Base-by-base conservation (phyloP, 2,888 invertebrate species). In the Harpalus rufipes region DNA sequence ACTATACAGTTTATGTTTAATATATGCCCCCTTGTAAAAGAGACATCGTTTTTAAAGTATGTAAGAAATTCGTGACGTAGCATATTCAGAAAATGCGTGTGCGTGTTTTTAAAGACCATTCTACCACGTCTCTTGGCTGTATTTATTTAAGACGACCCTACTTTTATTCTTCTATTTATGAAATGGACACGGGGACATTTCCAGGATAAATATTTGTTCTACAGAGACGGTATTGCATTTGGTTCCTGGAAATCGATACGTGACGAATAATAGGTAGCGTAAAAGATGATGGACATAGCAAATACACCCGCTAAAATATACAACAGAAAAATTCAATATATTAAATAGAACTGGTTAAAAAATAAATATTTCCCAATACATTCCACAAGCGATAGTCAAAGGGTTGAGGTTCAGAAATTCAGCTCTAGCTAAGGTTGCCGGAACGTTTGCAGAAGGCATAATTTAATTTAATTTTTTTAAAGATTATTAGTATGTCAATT, bases 171-270 rank as follows among this genome's bases (percentile, higher is more conserved):
- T 87, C 87, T 88, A 88, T 89, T 88, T 89, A 88, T 88, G 88
- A 89, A 89, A 89, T 89, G 90, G 90, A 90, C 89, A 89, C 89
- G 87, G 89, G 89, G 89, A 89, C 90, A 89, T 90, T 90, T 90
- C 89, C 89, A 90, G 89, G 89, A 90, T 90, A 90, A 91, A 91
- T 90, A 91, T 91, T 91, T 90, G 88, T 88, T 90, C 89, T 83
- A 83, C 76, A 76, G 18, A 51, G 81, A 18, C 25, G 58, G 58
- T 61, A 68, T 81, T 81, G 56, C 68, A 51, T 68, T 81, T 68
- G 81, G 41, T 68, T 81, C 41, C 25, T 72, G 44, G 44, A 72
- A 72, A 68, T 81, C 65, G 81, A 81, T 81, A 68, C 58, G 32
- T 59, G 58, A 56, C 78, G 58, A 78, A 59, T 78, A 78, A 78